Evolutionary conservation across 2,888 invertebrate species (phyloP), one percentile per base, ranked within the genome.

Genomic region (Cyaniris semiargus): DNA sequence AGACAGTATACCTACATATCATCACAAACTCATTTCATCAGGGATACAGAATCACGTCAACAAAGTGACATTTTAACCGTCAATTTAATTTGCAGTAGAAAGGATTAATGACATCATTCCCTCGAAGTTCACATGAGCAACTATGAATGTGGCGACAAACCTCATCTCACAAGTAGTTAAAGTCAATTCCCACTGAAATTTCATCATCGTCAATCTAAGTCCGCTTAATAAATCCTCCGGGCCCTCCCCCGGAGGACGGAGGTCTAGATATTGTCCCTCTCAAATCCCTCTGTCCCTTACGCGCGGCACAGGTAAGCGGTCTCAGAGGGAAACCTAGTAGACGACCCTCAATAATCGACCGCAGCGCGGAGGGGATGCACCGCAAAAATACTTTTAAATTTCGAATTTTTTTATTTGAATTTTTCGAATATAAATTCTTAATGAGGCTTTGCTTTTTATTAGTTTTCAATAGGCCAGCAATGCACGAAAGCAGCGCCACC

Each of bases 141-240:
- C 90, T 89, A 89, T 90, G 89, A 89, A 92, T 89, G 87, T 87
- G 83, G 82, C 86, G 86, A 88, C 88, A 89, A 91, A 90, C 89
- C 89, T 89, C 89, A 91, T 91, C 89, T 89, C 87, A 82, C 83
- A 86, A 86, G 87, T 89, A 90, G 89, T 90, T 90, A 88, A 87
- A 91, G 91, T 90, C 91, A 92, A 94, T 91, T 93, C 93, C 93
- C 93, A 92, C 85, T 89, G 93, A 93, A 93, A 93, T 93, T 93
- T 89, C 93, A 92, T 93, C 93, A 94, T 94, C 92, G 93, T 92
- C 93, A 92, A 89, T 92, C 89, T 88, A 89, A 90, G 88, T 89
- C 87, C 85, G 89, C 88, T 92, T 91, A 92, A 92, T 92, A 93
- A 92, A 91, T 90, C 87, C 85, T 88, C 83, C 90, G 92, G 92